Conservation (phyloP, 2,888 invertebrate species). For the Heterodera filipjevi region DNA sequence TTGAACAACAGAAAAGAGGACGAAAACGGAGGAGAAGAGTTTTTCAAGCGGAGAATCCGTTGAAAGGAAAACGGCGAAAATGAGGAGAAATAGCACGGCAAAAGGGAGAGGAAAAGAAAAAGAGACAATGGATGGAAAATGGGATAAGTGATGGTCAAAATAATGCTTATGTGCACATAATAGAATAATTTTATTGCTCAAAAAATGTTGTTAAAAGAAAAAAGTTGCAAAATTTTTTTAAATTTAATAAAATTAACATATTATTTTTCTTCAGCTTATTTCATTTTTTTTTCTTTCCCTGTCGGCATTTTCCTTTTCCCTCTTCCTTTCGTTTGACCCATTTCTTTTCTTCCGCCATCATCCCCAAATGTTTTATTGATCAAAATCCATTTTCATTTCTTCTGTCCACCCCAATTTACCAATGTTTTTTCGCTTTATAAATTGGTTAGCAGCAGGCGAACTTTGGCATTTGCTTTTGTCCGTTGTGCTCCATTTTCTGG, state of each 20-base stretch:
- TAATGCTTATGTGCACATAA: too few relatives aligned
- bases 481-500: constrained; percentile 50
- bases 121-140: not conserved
- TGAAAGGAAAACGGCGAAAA: not conserved
- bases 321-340: constrained; percentile 1
- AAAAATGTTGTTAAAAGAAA: not conserved
- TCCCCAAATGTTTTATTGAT: not conserved
- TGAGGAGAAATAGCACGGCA: not conserved
- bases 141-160: not conserved
- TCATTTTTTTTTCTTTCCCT: too few relatives aligned
- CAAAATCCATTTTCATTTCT: not conserved
- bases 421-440: not conserved
- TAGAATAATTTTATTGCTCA: not conserved
- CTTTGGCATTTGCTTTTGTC: constrained; percentile 51
- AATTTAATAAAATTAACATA: too few relatives aligned
- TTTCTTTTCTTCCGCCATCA: not conserved
- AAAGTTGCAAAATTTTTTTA: not conserved
- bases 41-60: not conserved
- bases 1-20: not conserved
- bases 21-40: not conserved
- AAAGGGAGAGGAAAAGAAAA: not conserved
- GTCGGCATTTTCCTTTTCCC: not conserved
- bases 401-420: not conserved
- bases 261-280: not conserved
- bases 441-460: constrained; percentile 2